Evolutionary conservation across 2,797 vertebrate species (phyloP).

Genomic region (Poecile montanus): DNA sequence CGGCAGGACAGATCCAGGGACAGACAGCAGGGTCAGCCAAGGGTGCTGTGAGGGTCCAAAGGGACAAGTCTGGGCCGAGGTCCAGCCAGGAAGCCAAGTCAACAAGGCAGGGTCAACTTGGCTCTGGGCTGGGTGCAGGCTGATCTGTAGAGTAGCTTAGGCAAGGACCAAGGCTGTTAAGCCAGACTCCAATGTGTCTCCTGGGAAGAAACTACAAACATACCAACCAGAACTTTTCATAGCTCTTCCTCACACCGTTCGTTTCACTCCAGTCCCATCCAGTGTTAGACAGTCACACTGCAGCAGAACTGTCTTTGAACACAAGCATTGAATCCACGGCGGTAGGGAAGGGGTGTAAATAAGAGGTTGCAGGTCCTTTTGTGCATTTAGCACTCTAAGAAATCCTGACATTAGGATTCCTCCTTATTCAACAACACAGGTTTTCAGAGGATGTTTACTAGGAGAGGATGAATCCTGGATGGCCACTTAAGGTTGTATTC

Average conservation of each 20-base stretch:
- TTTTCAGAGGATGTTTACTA: not conserved
- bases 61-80: rapidly evolving
- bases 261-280: not conserved
- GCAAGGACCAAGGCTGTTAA: not conserved
- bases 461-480: not conserved
- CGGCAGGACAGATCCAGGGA: not conserved
- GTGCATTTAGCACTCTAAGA: not conserved
- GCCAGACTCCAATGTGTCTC: not conserved
- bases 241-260: not conserved
- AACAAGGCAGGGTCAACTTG: not conserved
- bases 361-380: not conserved
- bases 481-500: not conserved
- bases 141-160: not conserved
- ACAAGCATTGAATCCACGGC: not conserved
- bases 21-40: not conserved
- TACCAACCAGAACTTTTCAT: not conserved
- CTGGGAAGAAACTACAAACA: not conserved
- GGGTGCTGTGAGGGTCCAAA: not conserved
- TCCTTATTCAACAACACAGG: not conserved
- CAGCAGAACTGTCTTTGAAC: not conserved
- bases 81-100: not conserved
- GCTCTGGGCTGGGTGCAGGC: not conserved
- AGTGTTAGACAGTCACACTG: not conserved
- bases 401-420: not conserved
- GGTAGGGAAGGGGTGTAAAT: not conserved